Evolutionary conservation across 2,113 vertebrate genomes (phyloP).

Genomic region (Scatophagus argus): DNA sequence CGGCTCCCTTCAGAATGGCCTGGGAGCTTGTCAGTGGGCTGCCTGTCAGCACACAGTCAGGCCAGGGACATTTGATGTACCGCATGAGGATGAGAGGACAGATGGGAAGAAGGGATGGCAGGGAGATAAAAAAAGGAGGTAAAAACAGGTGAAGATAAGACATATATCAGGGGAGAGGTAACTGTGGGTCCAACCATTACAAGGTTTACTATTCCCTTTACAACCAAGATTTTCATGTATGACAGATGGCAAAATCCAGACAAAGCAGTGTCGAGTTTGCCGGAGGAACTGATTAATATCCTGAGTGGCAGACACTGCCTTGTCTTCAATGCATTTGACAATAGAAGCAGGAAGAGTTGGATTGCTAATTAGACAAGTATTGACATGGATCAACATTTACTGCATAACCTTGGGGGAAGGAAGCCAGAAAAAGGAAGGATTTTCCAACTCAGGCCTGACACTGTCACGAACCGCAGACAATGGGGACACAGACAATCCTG

Average conservation of each 20-base stretch:
- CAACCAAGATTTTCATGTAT: not conserved
- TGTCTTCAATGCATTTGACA: slow-evolving; percentile 22
- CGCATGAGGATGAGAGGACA: slow-evolving; percentile 57
- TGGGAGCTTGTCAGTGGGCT: slow-evolving; percentile 73
- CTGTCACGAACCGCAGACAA: slow-evolving; percentile 23
- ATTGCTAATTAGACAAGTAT: slow-evolving; percentile 66
- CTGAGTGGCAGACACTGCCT: not conserved
- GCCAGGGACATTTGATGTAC: slow-evolving; percentile 64
- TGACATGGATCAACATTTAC: slow-evolving; percentile 40
- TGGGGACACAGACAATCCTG: slow-evolving; percentile 9
- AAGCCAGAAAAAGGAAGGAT: slow-evolving; percentile 25
- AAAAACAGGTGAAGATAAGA: slow-evolving; percentile 62
- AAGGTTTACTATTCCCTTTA: slow-evolving; percentile 25
- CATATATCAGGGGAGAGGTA: slow-evolving; percentile 10
- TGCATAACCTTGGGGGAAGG: slow-evolving; percentile 21
- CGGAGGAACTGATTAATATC: slow-evolving; percentile 29
- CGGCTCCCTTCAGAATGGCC: slow-evolving; percentile 70
- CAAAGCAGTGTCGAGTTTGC: slow-evolving; percentile 3
- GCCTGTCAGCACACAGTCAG: slow-evolving; percentile 75
- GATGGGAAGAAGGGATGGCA: slow-evolving; percentile 53
- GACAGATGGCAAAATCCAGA: slow-evolving; percentile 21
- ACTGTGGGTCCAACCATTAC: slow-evolving; percentile 2
- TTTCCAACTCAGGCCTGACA: slow-evolving; percentile 20
- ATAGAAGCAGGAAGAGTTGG: slow-evolving; percentile 24
- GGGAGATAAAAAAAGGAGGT: slow-evolving; percentile 16